Percentiles rank a stretch among this genome's conserved stretches.
phyloP scores from a whole-genome alignment of 2,888 invertebrate species.

The Nephrotoma guestfalica region DNA sequence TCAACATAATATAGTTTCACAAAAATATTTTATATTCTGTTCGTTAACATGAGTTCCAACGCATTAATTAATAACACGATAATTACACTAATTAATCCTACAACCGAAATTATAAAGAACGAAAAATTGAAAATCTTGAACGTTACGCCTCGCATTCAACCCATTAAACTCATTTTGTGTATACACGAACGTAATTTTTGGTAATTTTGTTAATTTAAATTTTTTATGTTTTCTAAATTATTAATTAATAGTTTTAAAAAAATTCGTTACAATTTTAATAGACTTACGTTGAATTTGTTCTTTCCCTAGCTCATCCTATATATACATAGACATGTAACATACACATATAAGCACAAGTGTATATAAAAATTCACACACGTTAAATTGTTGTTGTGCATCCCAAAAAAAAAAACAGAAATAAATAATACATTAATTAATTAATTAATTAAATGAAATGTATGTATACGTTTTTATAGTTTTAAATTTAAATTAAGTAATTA shows the following conservation, averaged over 20 bases:
- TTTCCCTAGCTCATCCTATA: constrained; percentile 60
- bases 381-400: background rate
- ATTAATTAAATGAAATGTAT: background rate
- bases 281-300: constrained; percentile 65
- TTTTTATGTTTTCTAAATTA: background rate
- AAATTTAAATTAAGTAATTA: background rate
- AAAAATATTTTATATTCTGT: no score
- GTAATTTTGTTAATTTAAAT: background rate
- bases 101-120: background rate
- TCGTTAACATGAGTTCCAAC: background rate
- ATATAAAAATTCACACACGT: background rate
- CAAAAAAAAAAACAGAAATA: background rate
- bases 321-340: constrained; percentile 19
- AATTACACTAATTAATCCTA: background rate
- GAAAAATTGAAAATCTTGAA: background rate
- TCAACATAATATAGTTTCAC: no score
- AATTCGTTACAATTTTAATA: background rate
- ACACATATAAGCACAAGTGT: background rate
- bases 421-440: background rate
- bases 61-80: background rate
- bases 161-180: background rate
- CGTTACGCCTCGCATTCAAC: background rate
- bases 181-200: background rate
- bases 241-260: background rate
- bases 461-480: no score